phyloP scores from a whole-genome alignment of 2,888 invertebrate genomes.

The Mongoloraphidia duomilia region DNA sequence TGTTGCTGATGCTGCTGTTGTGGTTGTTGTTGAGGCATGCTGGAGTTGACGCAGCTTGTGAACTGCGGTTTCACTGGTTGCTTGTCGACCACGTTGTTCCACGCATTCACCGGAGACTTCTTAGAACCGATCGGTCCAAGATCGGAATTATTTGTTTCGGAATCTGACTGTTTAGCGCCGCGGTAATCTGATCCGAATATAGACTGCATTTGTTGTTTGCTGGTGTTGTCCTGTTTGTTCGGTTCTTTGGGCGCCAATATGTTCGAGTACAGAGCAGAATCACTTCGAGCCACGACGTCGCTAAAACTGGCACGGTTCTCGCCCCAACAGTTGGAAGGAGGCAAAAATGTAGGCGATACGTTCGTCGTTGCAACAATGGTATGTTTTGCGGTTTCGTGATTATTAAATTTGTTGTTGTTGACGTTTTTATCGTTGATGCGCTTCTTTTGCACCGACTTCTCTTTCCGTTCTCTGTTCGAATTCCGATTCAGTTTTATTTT shows the following conservation, averaged over 20 bases:
- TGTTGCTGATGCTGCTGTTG: slow-evolving; percentile 4
- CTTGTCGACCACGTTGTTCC: slow-evolving; percentile 11
- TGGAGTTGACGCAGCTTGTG: neutral
- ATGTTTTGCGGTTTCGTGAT: slow-evolving; percentile 5
- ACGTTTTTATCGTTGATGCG: slow-evolving; percentile 17
- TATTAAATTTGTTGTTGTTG: neutral
- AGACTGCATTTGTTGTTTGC: neutral
- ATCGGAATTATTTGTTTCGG: slow-evolving; percentile 20
- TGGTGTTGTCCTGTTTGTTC: slow-evolving; percentile 12
- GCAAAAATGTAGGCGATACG: slow-evolving; percentile 21
- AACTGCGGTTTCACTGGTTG: neutral
- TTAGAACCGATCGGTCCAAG: slow-evolving; percentile 34
- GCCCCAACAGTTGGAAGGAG: slow-evolving; percentile 32
- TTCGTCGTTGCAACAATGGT: slow-evolving; percentile 11
- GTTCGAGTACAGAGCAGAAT: slow-evolving; percentile 23
- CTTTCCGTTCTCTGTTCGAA: slow-evolving; percentile 20
- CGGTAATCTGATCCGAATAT: neutral
- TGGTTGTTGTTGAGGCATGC: neutral
- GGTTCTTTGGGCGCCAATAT: slow-evolving; percentile 18
- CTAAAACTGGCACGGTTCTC: slow-evolving; percentile 42
- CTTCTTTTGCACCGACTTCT: slow-evolving; percentile 20
- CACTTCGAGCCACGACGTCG: slow-evolving; percentile 41
- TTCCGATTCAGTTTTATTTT: slow-evolving; percentile 10
- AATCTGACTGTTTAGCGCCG: slow-evolving; percentile 2
- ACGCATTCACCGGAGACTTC: slow-evolving; percentile 19